Percentiles rank a stretch among this genome's conserved stretches.
These are phyloP conservation scores for Cyprinodon brontotheroides DNA, from an alignment of 2,113 vertebrate species.

Conservation along the genomic window DNA sequence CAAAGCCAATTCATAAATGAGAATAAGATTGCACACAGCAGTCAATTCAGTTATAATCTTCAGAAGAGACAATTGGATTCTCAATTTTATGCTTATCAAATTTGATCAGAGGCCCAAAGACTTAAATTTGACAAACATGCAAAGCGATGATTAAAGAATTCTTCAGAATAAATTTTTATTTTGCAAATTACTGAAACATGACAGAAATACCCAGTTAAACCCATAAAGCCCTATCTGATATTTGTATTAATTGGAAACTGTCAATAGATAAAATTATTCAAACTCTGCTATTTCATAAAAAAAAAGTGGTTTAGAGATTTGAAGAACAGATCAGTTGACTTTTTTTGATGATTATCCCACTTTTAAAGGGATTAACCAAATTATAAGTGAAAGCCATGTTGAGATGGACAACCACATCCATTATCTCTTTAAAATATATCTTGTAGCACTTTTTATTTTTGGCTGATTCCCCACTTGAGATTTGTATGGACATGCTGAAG, in stretches of 20 bases:
- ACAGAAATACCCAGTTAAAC: neutral
- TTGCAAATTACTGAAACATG: constrained; percentile 5
- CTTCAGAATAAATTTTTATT: neutral
- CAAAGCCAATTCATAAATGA: constrained; percentile 15
- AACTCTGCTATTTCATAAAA: neutral
- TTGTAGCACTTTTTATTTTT: constrained; percentile 6
- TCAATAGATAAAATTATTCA: neutral
- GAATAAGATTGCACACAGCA: neutral
- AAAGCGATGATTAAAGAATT: constrained; percentile 6
- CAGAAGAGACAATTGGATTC: constrained; percentile 33
- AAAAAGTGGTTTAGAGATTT: neutral
- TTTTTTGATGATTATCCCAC: neutral
- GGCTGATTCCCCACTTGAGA: neutral
- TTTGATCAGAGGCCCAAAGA: constrained; percentile 19
- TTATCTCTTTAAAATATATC: constrained; percentile 14
- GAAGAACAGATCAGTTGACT: neutral
- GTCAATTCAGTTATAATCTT: constrained; percentile 33
- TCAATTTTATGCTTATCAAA: constrained; percentile 40
- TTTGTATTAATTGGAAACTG: neutral
- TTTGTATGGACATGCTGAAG: neutral
- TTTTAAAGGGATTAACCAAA: neutral
- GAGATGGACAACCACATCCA: neutral
- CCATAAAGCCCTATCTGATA: neutral
- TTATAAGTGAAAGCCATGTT: constrained; percentile 3
- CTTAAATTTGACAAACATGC: neutral